A percentile compares a stretch with the other conserved stretches of the same genome.
Evolutionary conservation across 2,113 vertebrate genomes (phyloP).

Genomic region (Peromyscus californicus): DNA sequence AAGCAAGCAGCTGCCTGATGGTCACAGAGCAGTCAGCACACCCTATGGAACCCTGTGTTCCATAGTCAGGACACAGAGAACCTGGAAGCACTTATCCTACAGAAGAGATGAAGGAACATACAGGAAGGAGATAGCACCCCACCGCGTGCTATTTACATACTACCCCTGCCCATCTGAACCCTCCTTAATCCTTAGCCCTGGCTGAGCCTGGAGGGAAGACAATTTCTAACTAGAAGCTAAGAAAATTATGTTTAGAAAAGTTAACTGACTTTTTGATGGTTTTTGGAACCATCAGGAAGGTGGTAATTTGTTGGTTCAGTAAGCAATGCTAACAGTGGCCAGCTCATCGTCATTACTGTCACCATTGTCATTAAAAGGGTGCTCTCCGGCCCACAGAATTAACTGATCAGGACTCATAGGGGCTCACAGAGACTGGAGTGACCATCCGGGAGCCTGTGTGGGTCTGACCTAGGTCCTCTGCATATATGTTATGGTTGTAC

Average conservation of each 20-base stretch:
- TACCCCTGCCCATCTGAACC: fast-evolving
- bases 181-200: not conserved
- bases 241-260: not conserved
- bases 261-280: not conserved
- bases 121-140: not conserved
- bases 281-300: not conserved
- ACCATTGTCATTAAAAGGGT: not conserved
- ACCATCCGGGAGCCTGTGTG: not conserved
- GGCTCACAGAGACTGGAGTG: not conserved
- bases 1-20: not conserved
- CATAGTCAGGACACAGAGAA: not conserved
- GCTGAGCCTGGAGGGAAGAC: not conserved
- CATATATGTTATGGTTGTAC: not conserved
- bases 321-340: not conserved
- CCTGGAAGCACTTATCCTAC: not conserved
- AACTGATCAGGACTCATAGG: too few species aligned
- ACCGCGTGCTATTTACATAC: not conserved
- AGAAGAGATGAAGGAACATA: not conserved
- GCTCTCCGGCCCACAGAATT: too few species aligned
- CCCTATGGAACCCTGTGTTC: not conserved
- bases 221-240: constrained; percentile 39
- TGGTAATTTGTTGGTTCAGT: not conserved
- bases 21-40: not conserved
- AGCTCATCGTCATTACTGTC: not conserved
- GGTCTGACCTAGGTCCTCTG: not conserved